These are phyloP conservation scores for Ciona savignyi DNA, from an alignment of 23 tunicate genomes.

Conservation along the genomic window DNA sequence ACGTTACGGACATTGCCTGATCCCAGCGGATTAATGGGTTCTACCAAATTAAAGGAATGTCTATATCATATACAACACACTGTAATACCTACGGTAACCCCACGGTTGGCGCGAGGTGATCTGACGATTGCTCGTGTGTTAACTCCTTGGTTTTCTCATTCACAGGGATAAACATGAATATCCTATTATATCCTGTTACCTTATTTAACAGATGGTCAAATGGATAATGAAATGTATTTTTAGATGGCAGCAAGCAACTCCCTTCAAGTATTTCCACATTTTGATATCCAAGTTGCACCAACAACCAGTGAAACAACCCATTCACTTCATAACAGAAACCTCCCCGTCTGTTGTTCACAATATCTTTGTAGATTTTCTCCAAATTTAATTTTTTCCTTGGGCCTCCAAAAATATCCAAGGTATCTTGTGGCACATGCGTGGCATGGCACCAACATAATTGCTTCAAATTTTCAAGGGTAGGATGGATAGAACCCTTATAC, in stretches of 20 bases:
- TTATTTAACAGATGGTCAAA: not conserved
- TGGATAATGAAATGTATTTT: not conserved
- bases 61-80: no score
- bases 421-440: conserved; percentile 32
- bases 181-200: no score
- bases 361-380: conserved; percentile 26
- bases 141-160: no score
- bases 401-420: conserved; percentile 55
- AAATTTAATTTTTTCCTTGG: conserved; percentile 17
- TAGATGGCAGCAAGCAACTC: not conserved
- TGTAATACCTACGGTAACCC: no score
- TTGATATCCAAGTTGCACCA: conserved; percentile 28
- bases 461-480: conserved; percentile 22
- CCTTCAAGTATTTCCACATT: conserved; percentile 40
- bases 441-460: conserved; percentile 38
- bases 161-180: no score
- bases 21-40: no score
- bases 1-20: no score
- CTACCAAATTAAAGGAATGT: no score
- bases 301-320: conserved; percentile 29
- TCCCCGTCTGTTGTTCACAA: conserved; percentile 29
- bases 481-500: conserved; percentile 16
- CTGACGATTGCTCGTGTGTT: no score
- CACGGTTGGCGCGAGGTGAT: no score
- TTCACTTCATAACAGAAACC: conserved; percentile 68